Evolutionary conservation across 2,113 vertebrate species (phyloP), one percentile per base, ranked within the genome.

Genomic region (Lasiurus borealis): DNA sequence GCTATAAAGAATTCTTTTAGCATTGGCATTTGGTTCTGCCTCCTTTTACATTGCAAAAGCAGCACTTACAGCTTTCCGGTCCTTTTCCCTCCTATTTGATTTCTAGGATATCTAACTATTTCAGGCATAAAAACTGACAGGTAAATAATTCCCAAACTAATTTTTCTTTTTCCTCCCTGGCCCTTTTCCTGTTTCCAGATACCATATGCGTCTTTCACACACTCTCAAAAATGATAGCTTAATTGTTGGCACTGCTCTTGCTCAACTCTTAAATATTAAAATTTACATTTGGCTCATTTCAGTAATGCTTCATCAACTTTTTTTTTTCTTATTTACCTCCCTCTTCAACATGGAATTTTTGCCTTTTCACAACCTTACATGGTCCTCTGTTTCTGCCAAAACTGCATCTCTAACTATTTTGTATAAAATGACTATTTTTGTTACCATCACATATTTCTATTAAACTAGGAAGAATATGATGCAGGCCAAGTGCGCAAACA

Each of bases 61-160:
- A 46, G 73, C 75, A 62, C 29, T 48, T 14, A 27, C 0, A 68
- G 69, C 34, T 34, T 83, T 13, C 19, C 29, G 1, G 5, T 10
- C 6, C 40, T 48, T 62, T 31, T 54, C n/a, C 77, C 71, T 88
- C 34, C 64, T 36, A 16, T 57, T 25, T 75, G 36, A 86, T 73
- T 72, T 89, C 76, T 10, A 91, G 40, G 59, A 5, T 81, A 25
- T 68, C 75, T 81, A 95, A 85, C 34, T 52, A 50, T 72, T 62
- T 82, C n/a, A 93, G 21, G 36, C 66, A 88, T 40, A 80, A 91
- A 82, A 87, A 15, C 0, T 50, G 36, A 84, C 54, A 93, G n/a
- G 50, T n/a, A 88, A 88, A 62, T 64, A 92, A 96, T 73, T 91
- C 34, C 80, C 80, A 94, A 85, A 34, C 36, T 78, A 66, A 83